Percentiles rank a stretch among this genome's conserved stretches.
Conservation (phyloP, 92 coral and sea anemone genomes). For the Zoanthus gigantus region DNA sequence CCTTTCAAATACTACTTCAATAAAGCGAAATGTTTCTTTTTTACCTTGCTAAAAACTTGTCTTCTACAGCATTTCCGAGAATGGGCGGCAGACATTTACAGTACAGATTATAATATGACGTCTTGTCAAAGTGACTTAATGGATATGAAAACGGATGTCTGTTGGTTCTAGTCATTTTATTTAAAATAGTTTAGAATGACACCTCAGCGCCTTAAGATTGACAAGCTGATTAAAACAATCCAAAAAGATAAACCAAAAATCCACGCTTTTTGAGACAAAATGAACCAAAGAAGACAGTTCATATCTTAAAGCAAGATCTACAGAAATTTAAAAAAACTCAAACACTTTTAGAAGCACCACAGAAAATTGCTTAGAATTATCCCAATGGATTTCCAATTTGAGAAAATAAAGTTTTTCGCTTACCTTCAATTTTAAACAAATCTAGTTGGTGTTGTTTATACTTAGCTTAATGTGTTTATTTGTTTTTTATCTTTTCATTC, state of each 20-base stretch:
- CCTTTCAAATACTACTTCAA: background rate
- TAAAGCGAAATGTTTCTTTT: background rate
- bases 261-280: conserved; percentile 64
- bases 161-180: conserved; percentile 26
- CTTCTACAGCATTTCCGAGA: conserved; percentile 16
- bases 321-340: conserved; percentile 10
- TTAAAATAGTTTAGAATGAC: conserved; percentile 27
- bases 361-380: background rate
- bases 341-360: conserved; percentile 13
- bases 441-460: conserved; percentile 33
- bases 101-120: conserved; percentile 44
- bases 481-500: conserved; percentile 28
- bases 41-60: conserved; percentile 15
- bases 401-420: background rate
- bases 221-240: conserved; percentile 50
- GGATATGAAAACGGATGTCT: conserved; percentile 50
- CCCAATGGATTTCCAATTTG: background rate
- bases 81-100: conserved; percentile 40
- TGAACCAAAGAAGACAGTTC: conserved; percentile 27
- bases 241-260: conserved; percentile 58
- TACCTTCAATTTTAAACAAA: background rate
- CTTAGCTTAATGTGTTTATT: conserved; percentile 43
- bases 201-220: conserved; percentile 36
- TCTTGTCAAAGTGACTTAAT: conserved; percentile 48
- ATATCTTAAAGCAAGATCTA: conserved; percentile 30